Conservation (phyloP, 2,888 invertebrate species). For the Orthosia gracilis region DNA sequence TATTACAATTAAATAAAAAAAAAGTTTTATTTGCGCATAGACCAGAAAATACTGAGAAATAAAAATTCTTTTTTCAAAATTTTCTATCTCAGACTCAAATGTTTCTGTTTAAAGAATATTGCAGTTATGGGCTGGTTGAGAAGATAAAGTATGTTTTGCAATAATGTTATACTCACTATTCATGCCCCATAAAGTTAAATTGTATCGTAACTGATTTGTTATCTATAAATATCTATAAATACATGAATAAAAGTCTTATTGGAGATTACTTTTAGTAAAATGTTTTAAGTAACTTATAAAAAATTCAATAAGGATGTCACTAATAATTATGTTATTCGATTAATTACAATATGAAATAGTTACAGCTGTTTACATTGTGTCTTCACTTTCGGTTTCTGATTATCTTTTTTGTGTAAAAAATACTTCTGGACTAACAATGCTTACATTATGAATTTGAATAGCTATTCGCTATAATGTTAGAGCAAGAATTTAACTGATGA, state of each 20-base stretch:
- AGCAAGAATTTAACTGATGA: slow-evolving; percentile 55
- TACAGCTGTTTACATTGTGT: neutral
- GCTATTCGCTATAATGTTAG: neutral
- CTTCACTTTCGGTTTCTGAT: slow-evolving; percentile 2
- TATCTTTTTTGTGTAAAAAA: neutral
- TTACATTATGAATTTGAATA: slow-evolving; percentile 3
- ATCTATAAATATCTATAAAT: slow-evolving; percentile 35
- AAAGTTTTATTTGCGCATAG: too few species aligned
- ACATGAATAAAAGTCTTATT: slow-evolving; percentile 5
- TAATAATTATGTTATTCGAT: neutral
- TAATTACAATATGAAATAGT: neutral
- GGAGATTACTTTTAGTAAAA: neutral
- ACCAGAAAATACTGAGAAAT: too few species aligned
- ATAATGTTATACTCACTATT: slow-evolving; percentile 23
- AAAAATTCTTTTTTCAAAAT: too few species aligned
- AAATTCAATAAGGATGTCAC: neutral
- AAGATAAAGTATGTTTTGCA: slow-evolving; percentile 52
- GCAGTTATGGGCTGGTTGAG: slow-evolving; percentile 22
- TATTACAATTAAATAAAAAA: slow-evolving; percentile 1
- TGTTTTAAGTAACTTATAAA: neutral
- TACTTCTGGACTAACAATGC: neutral
- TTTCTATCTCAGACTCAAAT: neutral
- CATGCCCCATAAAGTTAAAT: slow-evolving; percentile 27
- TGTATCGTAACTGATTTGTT: slow-evolving; percentile 13
- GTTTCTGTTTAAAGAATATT: slow-evolving; percentile 3